Conservation (phyloP, 2,888 invertebrate species). For the Agrotis ipsilon region DNA sequence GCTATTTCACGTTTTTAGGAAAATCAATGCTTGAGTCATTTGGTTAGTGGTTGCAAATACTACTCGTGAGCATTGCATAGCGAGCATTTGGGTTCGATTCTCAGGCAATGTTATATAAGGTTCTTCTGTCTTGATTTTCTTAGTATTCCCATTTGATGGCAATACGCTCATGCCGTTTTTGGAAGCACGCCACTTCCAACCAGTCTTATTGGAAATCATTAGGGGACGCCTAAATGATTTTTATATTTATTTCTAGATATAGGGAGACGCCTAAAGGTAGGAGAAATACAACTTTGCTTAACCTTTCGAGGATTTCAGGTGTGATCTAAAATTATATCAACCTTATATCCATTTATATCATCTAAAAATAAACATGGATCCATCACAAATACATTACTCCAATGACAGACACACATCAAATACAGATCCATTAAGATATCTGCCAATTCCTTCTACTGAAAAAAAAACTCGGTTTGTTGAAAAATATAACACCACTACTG, state of each 20-base stretch:
- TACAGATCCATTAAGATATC: constrained; percentile 1
- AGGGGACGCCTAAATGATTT: too few species aligned
- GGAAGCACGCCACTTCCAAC: too few species aligned
- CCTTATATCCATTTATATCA: not conserved
- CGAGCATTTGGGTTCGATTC: not conserved
- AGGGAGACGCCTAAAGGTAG: too few species aligned
- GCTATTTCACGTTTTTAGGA: too few species aligned
- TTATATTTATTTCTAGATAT: too few species aligned
- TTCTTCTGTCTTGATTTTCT: not conserved
- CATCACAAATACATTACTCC: not conserved
- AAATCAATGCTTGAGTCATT: too few species aligned
- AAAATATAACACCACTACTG: not conserved
- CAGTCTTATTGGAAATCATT: too few species aligned
- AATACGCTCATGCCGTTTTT: too few species aligned
- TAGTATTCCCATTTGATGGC: not conserved
- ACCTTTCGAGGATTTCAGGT: not conserved
- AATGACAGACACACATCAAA: not conserved
- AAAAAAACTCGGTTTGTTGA: not conserved
- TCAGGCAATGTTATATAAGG: not conserved
- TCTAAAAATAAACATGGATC: not conserved
- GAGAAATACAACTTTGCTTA: not conserved
- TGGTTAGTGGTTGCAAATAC: not conserved
- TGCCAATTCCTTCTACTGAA: not conserved
- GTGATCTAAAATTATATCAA: not conserved
- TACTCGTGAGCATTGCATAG: not conserved